Conservation (phyloP, 1,140 invertebrate species). For the Zaprionus gabonicus region DNA sequence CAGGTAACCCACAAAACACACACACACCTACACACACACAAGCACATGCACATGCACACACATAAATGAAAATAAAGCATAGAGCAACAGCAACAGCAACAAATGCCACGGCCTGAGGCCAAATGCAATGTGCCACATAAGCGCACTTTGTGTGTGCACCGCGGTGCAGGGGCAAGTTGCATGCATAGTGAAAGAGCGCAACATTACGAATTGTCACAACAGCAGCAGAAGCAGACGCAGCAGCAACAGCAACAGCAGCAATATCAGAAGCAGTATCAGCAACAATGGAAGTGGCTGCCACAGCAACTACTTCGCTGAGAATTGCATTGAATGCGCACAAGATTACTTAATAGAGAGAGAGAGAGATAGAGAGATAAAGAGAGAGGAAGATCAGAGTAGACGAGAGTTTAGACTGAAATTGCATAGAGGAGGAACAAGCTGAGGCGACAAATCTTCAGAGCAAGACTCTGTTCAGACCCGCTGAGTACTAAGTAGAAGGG, state of each 20-base stretch:
- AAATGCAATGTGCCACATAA: slow-evolving; percentile 48
- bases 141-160: slow-evolving; percentile 25
- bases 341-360: not conserved
- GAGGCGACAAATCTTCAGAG: not conserved
- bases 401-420: not conserved
- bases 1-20: slow-evolving; percentile 65
- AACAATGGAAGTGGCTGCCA: no score
- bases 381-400: not conserved
- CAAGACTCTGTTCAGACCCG: no score
- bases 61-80: slow-evolving; percentile 22
- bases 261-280: not conserved
- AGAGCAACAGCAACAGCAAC: slow-evolving; percentile 40
- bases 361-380: not conserved
- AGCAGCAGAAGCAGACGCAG: not conserved
- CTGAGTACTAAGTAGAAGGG: no score
- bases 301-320: not conserved
- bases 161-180: slow-evolving; percentile 19
- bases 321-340: slow-evolving; percentile 21
- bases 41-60: not conserved
- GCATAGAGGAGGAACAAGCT: no score
- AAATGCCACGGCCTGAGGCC: slow-evolving; percentile 48
- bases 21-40: slow-evolving; percentile 5
- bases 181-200: slow-evolving; percentile 14
- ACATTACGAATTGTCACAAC: slow-evolving; percentile 5
- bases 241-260: not conserved